Conservation (phyloP, 2,113 vertebrate genomes). For the Antidorcas marsupialis region DNA sequence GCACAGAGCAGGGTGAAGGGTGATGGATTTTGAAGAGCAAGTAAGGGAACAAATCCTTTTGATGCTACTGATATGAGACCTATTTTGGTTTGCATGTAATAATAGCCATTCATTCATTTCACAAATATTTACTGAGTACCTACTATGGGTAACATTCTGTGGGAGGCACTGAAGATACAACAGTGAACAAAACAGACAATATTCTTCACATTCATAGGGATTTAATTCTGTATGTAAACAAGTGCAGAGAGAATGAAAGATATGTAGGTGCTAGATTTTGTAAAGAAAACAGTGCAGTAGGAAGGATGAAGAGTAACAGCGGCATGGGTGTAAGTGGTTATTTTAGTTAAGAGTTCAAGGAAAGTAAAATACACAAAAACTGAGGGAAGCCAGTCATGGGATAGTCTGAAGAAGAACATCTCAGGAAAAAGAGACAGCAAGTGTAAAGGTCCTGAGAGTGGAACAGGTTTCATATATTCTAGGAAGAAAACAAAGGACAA, state of each 20-base stretch:
- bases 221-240: neutral
- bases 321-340: fast-evolving
- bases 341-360: neutral
- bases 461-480: neutral
- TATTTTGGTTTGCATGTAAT: neutral
- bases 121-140: neutral
- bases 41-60: neutral
- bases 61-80: neutral
- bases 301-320: neutral
- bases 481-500: neutral
- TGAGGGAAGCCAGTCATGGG: neutral
- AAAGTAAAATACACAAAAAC: neutral
- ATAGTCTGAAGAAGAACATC: neutral
- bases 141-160: neutral
- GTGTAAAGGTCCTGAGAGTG: neutral
- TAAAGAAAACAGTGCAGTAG: neutral
- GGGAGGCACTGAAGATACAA: neutral
- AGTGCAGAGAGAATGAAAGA: neutral
- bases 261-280: neutral
- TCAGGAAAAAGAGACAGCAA: neutral
- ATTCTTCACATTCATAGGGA: neutral
- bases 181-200: neutral
- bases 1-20: neutral
- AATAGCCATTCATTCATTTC: neutral
- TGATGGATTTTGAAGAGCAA: neutral